Conservation (phyloP, 2,113 vertebrate species). For the Raja brachyura region DNA sequence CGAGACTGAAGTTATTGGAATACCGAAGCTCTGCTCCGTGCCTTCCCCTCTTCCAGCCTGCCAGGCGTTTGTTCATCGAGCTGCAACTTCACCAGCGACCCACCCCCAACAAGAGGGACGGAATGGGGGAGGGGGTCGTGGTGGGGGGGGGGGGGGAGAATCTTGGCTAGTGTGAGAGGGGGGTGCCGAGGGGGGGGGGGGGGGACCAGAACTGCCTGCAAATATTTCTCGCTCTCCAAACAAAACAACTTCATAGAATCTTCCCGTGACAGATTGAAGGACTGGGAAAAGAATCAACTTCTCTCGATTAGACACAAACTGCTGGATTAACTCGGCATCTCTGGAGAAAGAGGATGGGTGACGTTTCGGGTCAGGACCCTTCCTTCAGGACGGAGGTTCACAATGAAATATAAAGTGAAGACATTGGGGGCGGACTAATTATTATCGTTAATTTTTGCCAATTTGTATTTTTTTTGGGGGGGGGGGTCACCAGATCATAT, state of each 20-base stretch:
- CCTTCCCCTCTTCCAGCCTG: slow-evolving; percentile 22
- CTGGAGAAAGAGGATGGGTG: too few relatives aligned
- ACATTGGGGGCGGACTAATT: not conserved
- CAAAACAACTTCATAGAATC: not conserved
- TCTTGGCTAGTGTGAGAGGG: too few relatives aligned
- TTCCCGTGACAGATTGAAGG: not conserved
- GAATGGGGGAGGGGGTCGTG: not conserved
- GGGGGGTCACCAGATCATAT: too few relatives aligned
- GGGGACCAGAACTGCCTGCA: not conserved
- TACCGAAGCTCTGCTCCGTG: not conserved
- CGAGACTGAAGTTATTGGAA: slow-evolving; percentile 10
- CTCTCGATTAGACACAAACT: not conserved
- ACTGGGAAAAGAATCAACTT: slow-evolving; percentile 8
- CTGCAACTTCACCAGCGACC: not conserved
- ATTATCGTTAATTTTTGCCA: not conserved
- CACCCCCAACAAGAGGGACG: not conserved
- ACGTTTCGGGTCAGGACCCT: too few relatives aligned
- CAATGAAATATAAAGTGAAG: not conserved
- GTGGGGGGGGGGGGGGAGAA: not conserved
- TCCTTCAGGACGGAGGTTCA: too few relatives aligned
- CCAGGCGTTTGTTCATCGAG: slow-evolving; percentile 23
- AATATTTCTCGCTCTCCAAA: slow-evolving; percentile 13
- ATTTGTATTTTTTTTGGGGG: not conserved
- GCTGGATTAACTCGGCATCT: too few relatives aligned
- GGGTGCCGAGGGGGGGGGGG: too few relatives aligned